phyloP scores from a whole-genome alignment of 2,113 vertebrate genomes.

The Paramisgurnus dabryanus region DNA sequence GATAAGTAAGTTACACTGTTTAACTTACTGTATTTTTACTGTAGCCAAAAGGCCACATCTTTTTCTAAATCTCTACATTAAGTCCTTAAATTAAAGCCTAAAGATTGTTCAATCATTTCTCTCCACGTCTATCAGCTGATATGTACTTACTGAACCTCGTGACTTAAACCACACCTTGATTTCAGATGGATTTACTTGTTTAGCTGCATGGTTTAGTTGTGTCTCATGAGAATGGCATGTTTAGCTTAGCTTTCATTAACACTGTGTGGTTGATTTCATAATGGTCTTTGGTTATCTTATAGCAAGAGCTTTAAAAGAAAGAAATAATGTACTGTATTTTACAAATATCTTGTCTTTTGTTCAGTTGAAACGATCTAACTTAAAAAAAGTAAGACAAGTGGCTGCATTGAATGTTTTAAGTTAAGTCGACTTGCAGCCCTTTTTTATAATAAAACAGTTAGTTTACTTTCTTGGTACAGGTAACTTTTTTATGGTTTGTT shows the following conservation, averaged over 20 bases:
- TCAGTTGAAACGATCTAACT: too few relatives aligned
- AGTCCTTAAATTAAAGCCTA: neutral
- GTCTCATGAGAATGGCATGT: neutral
- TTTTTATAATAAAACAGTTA: too few relatives aligned
- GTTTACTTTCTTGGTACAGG: too few relatives aligned
- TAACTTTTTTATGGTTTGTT: too few relatives aligned
- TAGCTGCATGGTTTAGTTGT: neutral
- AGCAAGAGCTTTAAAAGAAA: neutral
- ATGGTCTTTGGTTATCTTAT: neutral
- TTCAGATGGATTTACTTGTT: neutral
- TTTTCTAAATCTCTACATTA: neutral
- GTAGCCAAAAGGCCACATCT: neutral
- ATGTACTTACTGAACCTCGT: slow-evolving; percentile 22
- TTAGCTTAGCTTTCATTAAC: neutral
- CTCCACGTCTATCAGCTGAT: slow-evolving; percentile 2
- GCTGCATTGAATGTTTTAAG: too few relatives aligned
- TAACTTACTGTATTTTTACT: neutral
- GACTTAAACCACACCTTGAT: neutral
- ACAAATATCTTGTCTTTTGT: neutral
- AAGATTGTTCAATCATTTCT: neutral
- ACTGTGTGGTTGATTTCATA: neutral
- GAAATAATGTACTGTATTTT: neutral
- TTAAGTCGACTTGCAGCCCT: too few relatives aligned
- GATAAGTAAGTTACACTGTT: neutral
- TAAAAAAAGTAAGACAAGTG: too few relatives aligned